phyloP scores from a whole-genome alignment of 2,113 vertebrate species.

The Cisticola juncidis region DNA sequence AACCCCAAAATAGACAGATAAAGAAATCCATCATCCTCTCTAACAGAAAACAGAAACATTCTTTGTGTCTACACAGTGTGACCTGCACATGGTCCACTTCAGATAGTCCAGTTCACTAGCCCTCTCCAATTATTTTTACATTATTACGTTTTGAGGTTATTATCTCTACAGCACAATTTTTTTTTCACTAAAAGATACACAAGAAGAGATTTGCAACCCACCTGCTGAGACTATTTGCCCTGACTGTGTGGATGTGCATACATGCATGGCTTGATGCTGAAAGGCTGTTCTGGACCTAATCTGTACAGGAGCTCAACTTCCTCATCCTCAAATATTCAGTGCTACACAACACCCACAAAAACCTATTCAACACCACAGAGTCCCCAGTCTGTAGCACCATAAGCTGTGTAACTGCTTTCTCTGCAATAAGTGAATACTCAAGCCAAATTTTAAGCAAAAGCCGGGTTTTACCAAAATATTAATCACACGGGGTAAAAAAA shows the following conservation, averaged over 20 bases:
- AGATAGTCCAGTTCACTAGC: neutral
- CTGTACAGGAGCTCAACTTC: neutral
- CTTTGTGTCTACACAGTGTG: neutral
- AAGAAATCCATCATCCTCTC: neutral
- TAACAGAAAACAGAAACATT: neutral
- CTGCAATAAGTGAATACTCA: neutral
- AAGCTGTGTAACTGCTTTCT: neutral
- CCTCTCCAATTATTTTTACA: neutral
- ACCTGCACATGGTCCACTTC: neutral
- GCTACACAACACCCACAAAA: neutral
- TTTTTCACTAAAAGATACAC: neutral
- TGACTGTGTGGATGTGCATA: rapidly evolving
- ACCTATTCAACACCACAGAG: neutral
- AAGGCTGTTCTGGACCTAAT: neutral
- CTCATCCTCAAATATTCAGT: neutral
- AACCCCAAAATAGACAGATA: neutral
- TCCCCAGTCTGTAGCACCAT: neutral
- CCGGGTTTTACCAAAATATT: neutral
- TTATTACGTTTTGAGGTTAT: neutral
- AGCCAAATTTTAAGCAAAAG: neutral
- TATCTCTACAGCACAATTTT: neutral
- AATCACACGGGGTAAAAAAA: neutral
- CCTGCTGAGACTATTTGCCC: neutral
- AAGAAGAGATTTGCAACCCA: neutral
- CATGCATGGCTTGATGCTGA: neutral